A percentile compares a stretch with the other conserved stretches of the same genome.
Conservation (phyloP, 1,140 invertebrate genomes). For the Akabosia matsudoensis region DNA sequence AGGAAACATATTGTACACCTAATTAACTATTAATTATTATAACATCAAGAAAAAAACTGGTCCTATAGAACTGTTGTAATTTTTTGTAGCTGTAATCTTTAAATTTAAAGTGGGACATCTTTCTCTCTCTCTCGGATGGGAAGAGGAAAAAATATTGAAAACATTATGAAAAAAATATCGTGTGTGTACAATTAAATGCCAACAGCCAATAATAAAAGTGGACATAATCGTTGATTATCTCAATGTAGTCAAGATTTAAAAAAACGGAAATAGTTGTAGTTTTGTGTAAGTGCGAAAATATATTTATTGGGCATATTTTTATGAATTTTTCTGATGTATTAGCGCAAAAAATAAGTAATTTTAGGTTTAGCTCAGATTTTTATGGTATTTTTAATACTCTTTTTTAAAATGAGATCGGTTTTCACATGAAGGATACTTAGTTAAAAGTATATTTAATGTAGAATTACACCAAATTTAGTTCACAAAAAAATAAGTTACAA, state of each 20-base stretch:
- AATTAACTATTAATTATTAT: neutral
- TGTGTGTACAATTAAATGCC: constrained; percentile 19
- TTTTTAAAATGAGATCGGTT: too few species aligned
- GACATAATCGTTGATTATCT: constrained; percentile 24
- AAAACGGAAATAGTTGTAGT: too few species aligned
- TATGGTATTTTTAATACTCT: neutral
- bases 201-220: constrained; percentile 21
- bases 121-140: too few species aligned
- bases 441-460: too few species aligned
- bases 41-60: constrained; percentile 12
- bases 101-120: constrained; percentile 10
- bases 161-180: too few species aligned
- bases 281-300: neutral
- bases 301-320: neutral
- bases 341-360: too few species aligned
- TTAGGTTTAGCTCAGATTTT: too few species aligned
- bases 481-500: too few species aligned
- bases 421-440: neutral
- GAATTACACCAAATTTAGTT: neutral
- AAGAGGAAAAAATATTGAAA: too few species aligned
- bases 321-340: neutral
- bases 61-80: constrained; percentile 22
- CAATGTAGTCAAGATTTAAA: constrained; percentile 23
- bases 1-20: neutral
- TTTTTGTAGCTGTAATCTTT: neutral